Evolutionary conservation across 2,797 vertebrate species (phyloP).

Genomic region (Chromis chromis): DNA sequence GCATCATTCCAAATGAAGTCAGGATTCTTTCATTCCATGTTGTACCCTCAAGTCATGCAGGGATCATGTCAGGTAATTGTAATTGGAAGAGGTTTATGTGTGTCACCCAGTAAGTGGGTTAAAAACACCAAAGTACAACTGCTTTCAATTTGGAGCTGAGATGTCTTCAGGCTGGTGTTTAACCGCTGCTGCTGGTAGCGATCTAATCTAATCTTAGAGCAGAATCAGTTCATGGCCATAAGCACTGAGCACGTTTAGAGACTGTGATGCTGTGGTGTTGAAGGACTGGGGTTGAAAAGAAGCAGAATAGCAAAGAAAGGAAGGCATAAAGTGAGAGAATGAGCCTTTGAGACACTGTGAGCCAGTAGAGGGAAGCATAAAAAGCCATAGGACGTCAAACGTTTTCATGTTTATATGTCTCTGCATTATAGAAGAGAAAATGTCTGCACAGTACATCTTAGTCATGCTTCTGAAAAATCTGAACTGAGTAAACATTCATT

Average conservation of each 20-base stretch:
- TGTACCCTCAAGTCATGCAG: background rate
- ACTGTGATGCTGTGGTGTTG: too few relatives aligned
- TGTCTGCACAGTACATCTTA: too few relatives aligned
- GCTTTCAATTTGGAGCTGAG: slow-evolving; percentile 16
- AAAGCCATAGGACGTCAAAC: background rate
- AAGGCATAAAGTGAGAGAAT: background rate
- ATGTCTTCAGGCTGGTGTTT: slow-evolving; percentile 36
- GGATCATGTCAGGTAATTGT: background rate
- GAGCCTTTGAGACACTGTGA: background rate
- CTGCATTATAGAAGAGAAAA: too few relatives aligned
- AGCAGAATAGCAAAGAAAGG: background rate
- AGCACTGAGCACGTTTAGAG: background rate
- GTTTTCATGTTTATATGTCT: background rate
- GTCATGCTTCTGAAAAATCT: too few relatives aligned
- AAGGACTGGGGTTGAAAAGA: background rate
- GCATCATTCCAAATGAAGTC: background rate
- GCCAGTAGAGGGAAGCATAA: background rate
- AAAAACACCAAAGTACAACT: slow-evolving; percentile 4
- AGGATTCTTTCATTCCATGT: background rate
- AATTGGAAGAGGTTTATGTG: slow-evolving; percentile 22
- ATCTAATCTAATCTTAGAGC: slow-evolving; percentile 47
- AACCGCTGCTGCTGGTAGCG: slow-evolving; percentile 6
- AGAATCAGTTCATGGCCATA: slow-evolving; percentile 40
- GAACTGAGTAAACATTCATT: too few relatives aligned
- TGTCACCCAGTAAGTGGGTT: slow-evolving; percentile 43